phyloP scores from a whole-genome alignment of 2,888 invertebrate species.

The Euphydryas editha region DNA sequence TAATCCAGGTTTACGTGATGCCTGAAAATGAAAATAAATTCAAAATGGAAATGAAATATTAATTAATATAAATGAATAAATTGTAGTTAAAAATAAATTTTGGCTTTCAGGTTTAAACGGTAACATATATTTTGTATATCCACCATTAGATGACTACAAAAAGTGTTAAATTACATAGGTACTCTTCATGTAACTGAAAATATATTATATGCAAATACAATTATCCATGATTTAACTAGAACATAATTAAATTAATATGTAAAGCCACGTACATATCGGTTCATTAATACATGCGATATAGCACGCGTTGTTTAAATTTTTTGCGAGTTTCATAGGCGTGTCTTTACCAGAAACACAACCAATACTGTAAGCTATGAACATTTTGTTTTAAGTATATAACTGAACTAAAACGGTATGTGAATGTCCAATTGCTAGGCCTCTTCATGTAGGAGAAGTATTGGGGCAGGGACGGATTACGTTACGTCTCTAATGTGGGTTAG shows the following conservation, averaged over 20 bases:
- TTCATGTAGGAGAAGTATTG: no score
- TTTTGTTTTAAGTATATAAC: no score
- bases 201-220: constrained; percentile 1
- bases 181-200: not conserved
- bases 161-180: not conserved
- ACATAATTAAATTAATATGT: not conserved
- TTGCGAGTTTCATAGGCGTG: no score
- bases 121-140: not conserved
- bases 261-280: not conserved
- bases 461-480: no score
- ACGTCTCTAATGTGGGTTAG: no score
- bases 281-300: not conserved
- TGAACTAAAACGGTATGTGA: no score
- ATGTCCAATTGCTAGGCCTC: no score
- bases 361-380: no score
- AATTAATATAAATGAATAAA: not conserved
- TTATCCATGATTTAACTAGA: not conserved
- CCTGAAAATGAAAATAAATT: constrained; percentile 57
- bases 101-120: not conserved
- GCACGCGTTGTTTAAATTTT: no score
- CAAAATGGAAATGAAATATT: not conserved
- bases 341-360: no score
- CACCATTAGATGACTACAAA: no score
- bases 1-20: constrained; percentile 83
- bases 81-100: not conserved